Evolutionary conservation across 1,140 invertebrate species (phyloP).

Genomic region (Nasonia longicornis): DNA sequence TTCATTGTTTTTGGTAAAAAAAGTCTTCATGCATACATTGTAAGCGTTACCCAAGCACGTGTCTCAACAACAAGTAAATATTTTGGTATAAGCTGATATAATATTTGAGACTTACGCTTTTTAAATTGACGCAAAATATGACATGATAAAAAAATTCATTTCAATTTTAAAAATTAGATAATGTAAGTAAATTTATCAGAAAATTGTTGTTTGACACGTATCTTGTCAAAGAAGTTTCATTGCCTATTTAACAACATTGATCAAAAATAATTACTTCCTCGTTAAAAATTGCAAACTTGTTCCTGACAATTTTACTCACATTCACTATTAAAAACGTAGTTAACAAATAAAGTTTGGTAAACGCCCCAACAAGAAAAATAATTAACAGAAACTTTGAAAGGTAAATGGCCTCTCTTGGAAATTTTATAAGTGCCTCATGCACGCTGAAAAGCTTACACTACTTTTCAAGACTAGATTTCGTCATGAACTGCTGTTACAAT

Average conservation of each 20-base stretch:
- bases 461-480: conserved; percentile 42
- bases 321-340: background rate
- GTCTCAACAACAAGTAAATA: background rate
- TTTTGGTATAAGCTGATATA: conserved; percentile 16
- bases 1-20: conserved; percentile 27
- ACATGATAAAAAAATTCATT: conserved; percentile 47
- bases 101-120: background rate
- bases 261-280: background rate
- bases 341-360: conserved; percentile 9
- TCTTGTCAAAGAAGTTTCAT: background rate
- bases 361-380: conserved; percentile 11
- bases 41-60: conserved; percentile 18
- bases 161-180: conserved; percentile 39
- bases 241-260: background rate
- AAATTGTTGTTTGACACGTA: background rate
- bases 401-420: background rate
- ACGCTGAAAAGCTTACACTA: background rate
- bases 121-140: background rate
- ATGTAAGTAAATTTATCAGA: conserved; percentile 6
- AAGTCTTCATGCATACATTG: background rate
- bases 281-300: background rate
- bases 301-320: background rate
- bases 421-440: background rate
- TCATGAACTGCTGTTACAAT: conserved; percentile 25
- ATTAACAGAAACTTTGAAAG: conserved; percentile 16